Percentiles rank a stretch among this genome's conserved stretches.
phyloP scores from a whole-genome alignment of 2,888 invertebrate species.

The Tetramorium bicarinatum region DNA sequence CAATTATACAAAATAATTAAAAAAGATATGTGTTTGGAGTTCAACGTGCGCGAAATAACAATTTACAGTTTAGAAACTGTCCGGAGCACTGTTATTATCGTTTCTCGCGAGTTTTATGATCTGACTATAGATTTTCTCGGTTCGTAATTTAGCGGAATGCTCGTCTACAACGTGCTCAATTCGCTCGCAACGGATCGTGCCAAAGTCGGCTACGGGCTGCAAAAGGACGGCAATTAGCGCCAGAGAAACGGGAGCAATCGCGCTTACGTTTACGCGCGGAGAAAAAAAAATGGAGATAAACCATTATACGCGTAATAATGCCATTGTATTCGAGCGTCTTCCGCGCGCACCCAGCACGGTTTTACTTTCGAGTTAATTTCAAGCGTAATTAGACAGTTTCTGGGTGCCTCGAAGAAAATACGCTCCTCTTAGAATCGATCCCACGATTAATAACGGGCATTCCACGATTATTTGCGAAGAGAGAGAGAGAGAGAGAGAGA shows the following conservation, averaged over 20 bases:
- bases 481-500: no score
- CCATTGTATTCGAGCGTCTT: slow-evolving; percentile 47
- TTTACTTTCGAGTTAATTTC: slow-evolving; percentile 47
- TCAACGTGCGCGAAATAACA: background rate
- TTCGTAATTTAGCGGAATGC: slow-evolving; percentile 58
- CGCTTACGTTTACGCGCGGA: background rate
- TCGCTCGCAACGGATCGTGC: slow-evolving; percentile 56
- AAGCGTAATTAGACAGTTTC: slow-evolving; percentile 25
- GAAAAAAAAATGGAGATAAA: slow-evolving; percentile 48
- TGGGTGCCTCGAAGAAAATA: background rate
- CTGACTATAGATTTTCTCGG: slow-evolving; percentile 29
- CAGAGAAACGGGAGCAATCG: slow-evolving; percentile 58
- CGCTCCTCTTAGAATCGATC: slow-evolving; percentile 1
- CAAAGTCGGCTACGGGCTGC: slow-evolving; percentile 39
- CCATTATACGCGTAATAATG: slow-evolving; percentile 51
- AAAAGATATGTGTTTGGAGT: background rate
- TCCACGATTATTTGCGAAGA: background rate
- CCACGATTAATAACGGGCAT: slow-evolving; percentile 17
- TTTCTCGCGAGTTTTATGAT: slow-evolving; percentile 33
- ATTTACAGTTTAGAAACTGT: background rate
- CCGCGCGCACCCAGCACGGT: background rate
- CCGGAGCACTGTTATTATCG: slow-evolving; percentile 8
- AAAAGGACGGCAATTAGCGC: slow-evolving; percentile 69
- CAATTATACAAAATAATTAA: background rate
- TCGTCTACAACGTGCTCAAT: slow-evolving; percentile 41